Evolutionary conservation across 2,113 vertebrate species (phyloP).

Genomic region (Cranoglanis bouderius): DNA sequence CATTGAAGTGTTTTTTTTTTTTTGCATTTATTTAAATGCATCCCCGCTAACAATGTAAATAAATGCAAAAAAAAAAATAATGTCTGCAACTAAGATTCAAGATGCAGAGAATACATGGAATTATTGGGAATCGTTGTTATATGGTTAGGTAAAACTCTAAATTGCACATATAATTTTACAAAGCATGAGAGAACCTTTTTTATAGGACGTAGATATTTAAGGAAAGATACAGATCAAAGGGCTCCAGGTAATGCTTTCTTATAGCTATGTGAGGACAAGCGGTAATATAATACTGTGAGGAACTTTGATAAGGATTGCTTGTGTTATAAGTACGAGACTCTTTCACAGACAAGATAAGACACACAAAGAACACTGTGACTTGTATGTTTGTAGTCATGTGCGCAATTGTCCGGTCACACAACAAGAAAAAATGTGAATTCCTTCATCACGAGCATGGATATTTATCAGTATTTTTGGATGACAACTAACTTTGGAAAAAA

Average conservation of each 20-base stretch:
- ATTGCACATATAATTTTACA: background rate
- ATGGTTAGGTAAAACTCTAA: background rate
- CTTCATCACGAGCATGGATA: background rate
- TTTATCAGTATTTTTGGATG: background rate
- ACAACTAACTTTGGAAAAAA: background rate
- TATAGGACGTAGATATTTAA: background rate
- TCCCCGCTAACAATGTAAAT: background rate
- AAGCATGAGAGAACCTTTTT: background rate
- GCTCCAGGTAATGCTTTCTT: background rate
- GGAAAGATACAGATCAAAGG: background rate
- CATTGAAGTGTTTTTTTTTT: background rate
- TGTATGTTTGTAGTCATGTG: background rate
- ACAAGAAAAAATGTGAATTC: background rate
- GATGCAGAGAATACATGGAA: background rate
- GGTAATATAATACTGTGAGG: background rate
- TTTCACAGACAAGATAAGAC: background rate
- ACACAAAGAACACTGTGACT: background rate
- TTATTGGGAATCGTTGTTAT: background rate
- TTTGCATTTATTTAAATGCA: background rate
- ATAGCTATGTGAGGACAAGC: background rate
- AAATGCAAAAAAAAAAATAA: background rate
- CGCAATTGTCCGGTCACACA: background rate
- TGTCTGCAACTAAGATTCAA: background rate
- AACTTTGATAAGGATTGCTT: background rate
- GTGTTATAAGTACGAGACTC: background rate